These are phyloP conservation scores for Amazona vittata DNA, from an alignment of 2,113 vertebrate genomes.

Conservation along the genomic window DNA sequence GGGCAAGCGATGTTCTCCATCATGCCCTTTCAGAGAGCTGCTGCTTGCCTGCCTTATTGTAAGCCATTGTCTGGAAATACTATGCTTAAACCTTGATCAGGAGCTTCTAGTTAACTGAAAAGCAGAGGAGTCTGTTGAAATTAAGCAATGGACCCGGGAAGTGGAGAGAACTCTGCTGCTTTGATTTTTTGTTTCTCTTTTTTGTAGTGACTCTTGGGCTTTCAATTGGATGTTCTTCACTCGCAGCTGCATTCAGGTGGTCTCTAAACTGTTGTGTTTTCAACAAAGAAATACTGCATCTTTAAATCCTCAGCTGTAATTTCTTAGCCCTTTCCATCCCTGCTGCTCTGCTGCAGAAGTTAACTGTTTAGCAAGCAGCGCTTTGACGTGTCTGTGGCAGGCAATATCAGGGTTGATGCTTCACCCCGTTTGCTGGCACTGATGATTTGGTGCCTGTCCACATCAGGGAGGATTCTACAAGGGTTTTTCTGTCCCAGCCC, in stretches of 20 bases:
- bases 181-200: background rate
- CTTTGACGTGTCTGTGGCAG: background rate
- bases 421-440: background rate
- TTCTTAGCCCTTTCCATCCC: background rate
- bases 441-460: background rate
- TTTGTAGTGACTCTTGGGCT: slow-evolving; percentile 3
- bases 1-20: background rate
- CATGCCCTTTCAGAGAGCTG: background rate
- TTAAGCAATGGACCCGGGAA: background rate
- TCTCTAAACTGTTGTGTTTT: background rate
- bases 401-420: background rate
- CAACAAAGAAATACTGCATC: slow-evolving; percentile 12
- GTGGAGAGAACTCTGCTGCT: background rate
- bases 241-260: background rate
- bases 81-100: background rate
- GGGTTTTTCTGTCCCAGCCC: slow-evolving; percentile 6
- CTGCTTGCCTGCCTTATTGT: background rate
- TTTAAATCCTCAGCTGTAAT: slow-evolving; percentile 25
- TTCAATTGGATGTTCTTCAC: background rate
- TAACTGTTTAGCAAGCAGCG: background rate
- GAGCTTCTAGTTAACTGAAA: background rate
- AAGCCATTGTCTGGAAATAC: background rate
- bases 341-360: background rate
- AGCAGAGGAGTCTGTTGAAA: background rate
- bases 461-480: background rate